Evolutionary conservation across 2,113 vertebrate species (phyloP), one percentile per base, ranked within the genome.

Genomic region (Potamarius usumacintae): DNA sequence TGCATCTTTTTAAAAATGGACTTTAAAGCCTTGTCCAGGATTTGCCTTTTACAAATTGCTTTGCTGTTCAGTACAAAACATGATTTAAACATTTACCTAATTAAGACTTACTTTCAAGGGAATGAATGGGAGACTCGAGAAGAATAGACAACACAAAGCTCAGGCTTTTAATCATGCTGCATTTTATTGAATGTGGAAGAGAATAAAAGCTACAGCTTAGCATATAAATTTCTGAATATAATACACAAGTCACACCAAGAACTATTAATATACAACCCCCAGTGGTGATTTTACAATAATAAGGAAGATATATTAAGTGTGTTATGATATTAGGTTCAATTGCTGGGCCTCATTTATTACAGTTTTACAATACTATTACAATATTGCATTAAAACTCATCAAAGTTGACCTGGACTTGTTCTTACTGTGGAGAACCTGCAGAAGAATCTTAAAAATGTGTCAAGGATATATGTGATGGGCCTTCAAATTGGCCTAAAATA

Each of bases 181-280:
- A 48, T 58, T 53, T 78, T 52, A 85, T 0, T 62, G 15, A 57
- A 58, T 42, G 48, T 20, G 18, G 17, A 74, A 60, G 12, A n/a
- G 57, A 77, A 17, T 25, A 57, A n/a, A 0, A 50, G n/a, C 48
- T 63, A 22, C 15, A 22, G 30, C 34, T 30, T 57, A 79, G 58
- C 76, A 57, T 18, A 69, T 48, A 17, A 48, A 58, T 53, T 65
- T 55, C 57, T 9, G 62, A 69, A 86, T 65, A 67, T 77, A 86
- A 86, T 83, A 65, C 5, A 52, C 34, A 52, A 15, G 25, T 63
- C 81, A n/a, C 22, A 65, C 22, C 22, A 50, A 65, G 60, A 42
- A 48, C 34, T 50, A 25, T 65, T 25, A 25, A 48, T 89, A 87
- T 89, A 81, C 91, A 92, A 90, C 85, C 48, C 60, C 83, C 12